Base-by-base conservation (phyloP, 2,113 vertebrate genomes). In the Anhinga rufa region DNA sequence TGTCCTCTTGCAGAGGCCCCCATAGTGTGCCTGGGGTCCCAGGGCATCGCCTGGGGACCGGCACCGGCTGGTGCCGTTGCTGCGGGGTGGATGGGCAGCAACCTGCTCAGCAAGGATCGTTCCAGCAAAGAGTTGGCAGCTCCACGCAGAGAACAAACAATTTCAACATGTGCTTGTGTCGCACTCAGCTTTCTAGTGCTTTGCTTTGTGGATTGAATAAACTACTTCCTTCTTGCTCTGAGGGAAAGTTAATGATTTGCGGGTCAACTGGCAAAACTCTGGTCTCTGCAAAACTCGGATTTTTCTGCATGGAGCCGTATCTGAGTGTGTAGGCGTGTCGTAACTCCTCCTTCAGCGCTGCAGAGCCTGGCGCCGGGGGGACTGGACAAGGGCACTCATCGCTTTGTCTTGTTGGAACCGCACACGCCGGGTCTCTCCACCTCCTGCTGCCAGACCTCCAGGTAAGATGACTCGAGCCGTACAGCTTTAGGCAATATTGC, bases 101-200 rank as follows among this genome's bases (percentile, higher is more conserved):
- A 46, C 74, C 69, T 24, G 32, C 70, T 86, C 80, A 20, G 51
- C 25, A 2, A 14, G 57, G 77, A 57, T 82, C 5, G 1, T 71
- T 68, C 51, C 55, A 51, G 25, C 51, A 58, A 69, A 52, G 42
- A 14, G n/a, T 52, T 97, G 95, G 95, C 95, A 90, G 77, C 57
- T 71, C 31, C 16, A 3, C 17, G 0, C 54, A 12, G 17, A 68
- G 90, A 79, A 28, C 83, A 97, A 97, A 96, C 82, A 49, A 91
- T 97, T 96, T 93, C 96, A 72, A 95, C 96, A 97, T 96, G 88
- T 52, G 38, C 62, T 55, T n/a, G 88, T 74, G 65, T 6, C n/a
- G 69, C 58, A 4, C 68, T 90, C 72, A 12, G 17, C 28, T 82
- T 31, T 54, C 38, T 25, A 12, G 21, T 28, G 10, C 69, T 95